Percentiles rank a stretch among this genome's conserved stretches.
Evolutionary conservation across 2,113 vertebrate species (phyloP).

Genomic region (Acinonyx jubatus): DNA sequence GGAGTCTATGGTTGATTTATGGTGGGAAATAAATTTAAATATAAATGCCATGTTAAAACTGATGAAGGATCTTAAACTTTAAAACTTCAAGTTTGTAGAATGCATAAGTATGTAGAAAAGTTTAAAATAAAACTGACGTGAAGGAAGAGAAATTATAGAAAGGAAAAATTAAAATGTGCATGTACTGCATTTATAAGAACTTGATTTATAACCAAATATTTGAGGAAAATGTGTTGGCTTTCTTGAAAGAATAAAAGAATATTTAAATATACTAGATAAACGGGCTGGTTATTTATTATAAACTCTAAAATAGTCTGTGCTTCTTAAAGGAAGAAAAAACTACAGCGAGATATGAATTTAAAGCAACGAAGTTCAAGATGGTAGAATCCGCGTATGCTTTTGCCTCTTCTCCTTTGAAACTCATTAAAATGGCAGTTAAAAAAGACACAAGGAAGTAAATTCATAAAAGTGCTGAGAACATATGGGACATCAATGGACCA

Average conservation of each 20-base stretch:
- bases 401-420: conserved; percentile 23
- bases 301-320: background rate
- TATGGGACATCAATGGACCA: background rate
- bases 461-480: conserved; percentile 11
- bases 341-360: background rate
- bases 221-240: background rate
- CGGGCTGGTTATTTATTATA: conserved; percentile 22
- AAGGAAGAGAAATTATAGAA: conserved; percentile 39
- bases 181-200: background rate
- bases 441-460: conserved; percentile 23
- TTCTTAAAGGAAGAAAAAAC: conserved; percentile 3
- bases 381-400: background rate
- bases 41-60: background rate
- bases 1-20: background rate
- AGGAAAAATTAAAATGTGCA: conserved; percentile 8
- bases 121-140: conserved; percentile 32
- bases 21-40: background rate
- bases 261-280: background rate
- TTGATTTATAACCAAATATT: background rate
- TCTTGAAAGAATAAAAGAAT: background rate
- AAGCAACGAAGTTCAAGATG: conserved; percentile 49
- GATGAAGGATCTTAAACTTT: background rate
- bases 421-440: conserved; percentile 45
- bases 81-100: conserved; percentile 27
- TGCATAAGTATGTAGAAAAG: background rate